Base-by-base conservation (phyloP, 2,888 invertebrate genomes). In the Gasteruption jaculator region DNA sequence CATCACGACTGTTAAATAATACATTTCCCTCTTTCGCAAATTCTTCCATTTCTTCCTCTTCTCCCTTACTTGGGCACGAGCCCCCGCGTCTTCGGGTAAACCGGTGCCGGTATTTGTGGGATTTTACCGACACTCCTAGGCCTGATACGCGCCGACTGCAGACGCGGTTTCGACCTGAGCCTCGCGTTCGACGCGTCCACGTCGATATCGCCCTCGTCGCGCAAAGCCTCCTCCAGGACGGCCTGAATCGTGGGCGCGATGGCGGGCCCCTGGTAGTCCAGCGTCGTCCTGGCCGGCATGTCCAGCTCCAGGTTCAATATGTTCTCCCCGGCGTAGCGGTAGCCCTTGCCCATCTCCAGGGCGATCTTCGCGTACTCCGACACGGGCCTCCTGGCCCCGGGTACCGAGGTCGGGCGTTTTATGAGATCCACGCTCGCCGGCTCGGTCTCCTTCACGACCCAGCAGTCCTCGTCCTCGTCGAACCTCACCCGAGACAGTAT, bases 391-490 rank as follows among this genome's bases (percentile, higher is more conserved):
- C 85, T 76, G 26, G 82, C 77, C 27, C 76, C 77, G 4, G 78
- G 73, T 53, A 78, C 73, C 7, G 85, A 82, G 19, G 80, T 74
- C 0, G 87, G 87, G 33, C 87, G 77, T 58, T 69, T 74, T 11
- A 71, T 26, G 20, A 73, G 43, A 60, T 75, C 56, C 60, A 74
- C 56, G 57, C 65, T 71, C 10, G 66, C 57, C 25, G 70, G 67
- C 7, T 71, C 71, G 31, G 72, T 68, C 20, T 73, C 71, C 26
- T 70, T 71, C 12, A 77, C 50, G 6, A 76, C 72, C 89, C 90
- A 92, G 39, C 79, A 79, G 58, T 91, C 89, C 45, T 84, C 82
- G 54, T 90, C 86, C 50, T 91, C 91, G 63, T 91, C 88, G 66
- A 83, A 90, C 37, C 80, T 75, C 10, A 88, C 81, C 52, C 87